phyloP scores from a whole-genome alignment of 2,888 invertebrate genomes.

The Orthosia gothica region DNA sequence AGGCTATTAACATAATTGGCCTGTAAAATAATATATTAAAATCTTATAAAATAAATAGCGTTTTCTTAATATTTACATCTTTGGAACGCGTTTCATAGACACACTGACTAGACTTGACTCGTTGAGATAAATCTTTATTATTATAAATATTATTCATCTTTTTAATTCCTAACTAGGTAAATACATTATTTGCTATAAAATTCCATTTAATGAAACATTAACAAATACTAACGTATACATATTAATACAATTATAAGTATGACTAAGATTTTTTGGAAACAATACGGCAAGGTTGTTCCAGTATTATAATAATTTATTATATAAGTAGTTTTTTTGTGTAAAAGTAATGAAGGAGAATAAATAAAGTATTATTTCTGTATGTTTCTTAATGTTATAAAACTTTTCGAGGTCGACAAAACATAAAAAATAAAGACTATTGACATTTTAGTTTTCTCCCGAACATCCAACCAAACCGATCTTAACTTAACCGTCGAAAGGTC shows the following conservation, averaged over 20 bases:
- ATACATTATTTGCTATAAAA: constrained; percentile 46
- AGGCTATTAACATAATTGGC: constrained; percentile 16
- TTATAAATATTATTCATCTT: constrained; percentile 59
- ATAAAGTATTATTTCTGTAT: neutral
- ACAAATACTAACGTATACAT: constrained; percentile 27
- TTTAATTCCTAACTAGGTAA: constrained; percentile 36
- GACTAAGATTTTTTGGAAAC: neutral
- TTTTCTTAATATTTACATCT: constrained; percentile 87
- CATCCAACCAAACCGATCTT: neutral
- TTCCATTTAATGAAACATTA: constrained; percentile 63
- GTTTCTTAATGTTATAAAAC: neutral
- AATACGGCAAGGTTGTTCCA: neutral
- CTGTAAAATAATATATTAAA: constrained; percentile 33
- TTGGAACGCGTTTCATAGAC: constrained; percentile 90
- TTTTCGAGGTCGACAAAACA: neutral
- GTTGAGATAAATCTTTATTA: constrained; percentile 56
- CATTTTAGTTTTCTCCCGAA: neutral
- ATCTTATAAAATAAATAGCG: constrained; percentile 78
- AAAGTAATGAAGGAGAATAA: neutral
- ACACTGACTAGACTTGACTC: constrained; percentile 91
- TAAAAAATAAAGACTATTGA: neutral
- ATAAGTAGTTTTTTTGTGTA: neutral
- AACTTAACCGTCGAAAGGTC: constrained; percentile 10
- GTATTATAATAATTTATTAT: neutral
- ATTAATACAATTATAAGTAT: constrained; percentile 28